Evolutionary conservation across 2,797 vertebrate genomes (phyloP), one percentile per base, ranked within the genome.

Genomic region (Sebastes oblongus): DNA sequence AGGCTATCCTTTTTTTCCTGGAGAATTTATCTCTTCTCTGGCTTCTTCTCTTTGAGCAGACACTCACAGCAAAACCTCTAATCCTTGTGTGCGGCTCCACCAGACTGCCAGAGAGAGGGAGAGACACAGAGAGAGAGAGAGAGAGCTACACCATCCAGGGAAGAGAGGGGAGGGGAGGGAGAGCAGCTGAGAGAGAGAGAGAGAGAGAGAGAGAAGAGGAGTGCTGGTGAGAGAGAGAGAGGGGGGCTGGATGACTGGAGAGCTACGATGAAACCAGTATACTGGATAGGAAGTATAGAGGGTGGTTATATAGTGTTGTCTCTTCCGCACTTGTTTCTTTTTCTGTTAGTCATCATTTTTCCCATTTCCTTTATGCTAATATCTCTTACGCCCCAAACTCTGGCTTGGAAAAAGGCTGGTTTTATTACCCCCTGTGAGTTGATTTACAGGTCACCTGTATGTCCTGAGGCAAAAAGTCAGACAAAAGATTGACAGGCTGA

Each of bases 81-180:
- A 92, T 94, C 93, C 92, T 80, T 90, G 90, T 90, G 93, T 88
- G 93, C 87, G 50, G 86, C 93, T 93, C 90, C 81, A 87, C 75
- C 91, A 95, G 93, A 95, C 92, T 94, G 93, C 70, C 83, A 85
- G 93, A 93, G 90, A 91, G 93, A 92, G 89, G 68, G 89, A 72
- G 81, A 86, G 20, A 8, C 86, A 72, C 72, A 86, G 12, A 39
- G 36, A 39, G 36, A 39, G 36, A 34, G 25, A 77, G 83, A 86
- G 90, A 91, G 90, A 29, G 79, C 85, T 88, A 89, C 90, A 93
- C 92, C 93, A 92, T 95, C 92, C 89, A 94, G 61, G 85, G 77
- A 88, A 86, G 92, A 86, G 89, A 90, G 87, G 92, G 92, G 90
- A 92, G 91, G 92, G 85, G 89, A 90, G 87, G 87, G 83, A 88